These are phyloP conservation scores for Cataglyphis rosenhaueri DNA, from an alignment of 2,888 invertebrate genomes.

Conservation along the genomic window DNA sequence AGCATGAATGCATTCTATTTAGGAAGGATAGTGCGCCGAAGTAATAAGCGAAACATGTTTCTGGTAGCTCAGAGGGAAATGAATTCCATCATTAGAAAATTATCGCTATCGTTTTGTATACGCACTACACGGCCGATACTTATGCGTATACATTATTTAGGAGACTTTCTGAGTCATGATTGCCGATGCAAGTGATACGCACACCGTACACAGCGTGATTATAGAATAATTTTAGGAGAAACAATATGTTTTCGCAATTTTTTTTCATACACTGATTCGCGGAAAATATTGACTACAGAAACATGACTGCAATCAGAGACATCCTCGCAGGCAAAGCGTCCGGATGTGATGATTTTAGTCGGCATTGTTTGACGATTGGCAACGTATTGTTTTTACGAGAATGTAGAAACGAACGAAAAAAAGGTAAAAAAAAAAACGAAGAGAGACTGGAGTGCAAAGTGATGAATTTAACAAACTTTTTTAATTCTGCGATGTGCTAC, in stretches of 20 bases:
- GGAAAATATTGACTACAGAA: slow-evolving; percentile 26
- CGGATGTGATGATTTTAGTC: slow-evolving; percentile 29
- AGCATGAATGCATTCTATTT: slow-evolving; percentile 24
- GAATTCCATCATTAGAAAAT: slow-evolving; percentile 22
- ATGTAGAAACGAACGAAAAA: neutral
- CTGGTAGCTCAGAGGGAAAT: neutral
- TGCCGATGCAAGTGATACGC: neutral
- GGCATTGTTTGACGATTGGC: slow-evolving; percentile 26
- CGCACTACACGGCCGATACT: neutral
- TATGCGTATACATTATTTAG: neutral
- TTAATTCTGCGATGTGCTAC: neutral
- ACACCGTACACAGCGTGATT: neutral
- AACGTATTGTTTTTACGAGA: slow-evolving; percentile 10
- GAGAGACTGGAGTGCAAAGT: neutral
- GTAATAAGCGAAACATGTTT: slow-evolving; percentile 17
- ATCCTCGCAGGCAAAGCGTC: slow-evolving; percentile 54
- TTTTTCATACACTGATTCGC: neutral
- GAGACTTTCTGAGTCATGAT: neutral
- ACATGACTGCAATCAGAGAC: slow-evolving; percentile 48
- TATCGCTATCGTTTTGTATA: slow-evolving; percentile 22
- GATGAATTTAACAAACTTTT: slow-evolving; percentile 9
- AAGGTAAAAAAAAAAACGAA: neutral
- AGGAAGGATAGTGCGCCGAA: slow-evolving; percentile 1
- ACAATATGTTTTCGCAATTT: slow-evolving; percentile 1
- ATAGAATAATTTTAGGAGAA: slow-evolving; percentile 3